phyloP scores from a whole-genome alignment of 2,888 invertebrate genomes.

The Ecliptopera silaceata region DNA sequence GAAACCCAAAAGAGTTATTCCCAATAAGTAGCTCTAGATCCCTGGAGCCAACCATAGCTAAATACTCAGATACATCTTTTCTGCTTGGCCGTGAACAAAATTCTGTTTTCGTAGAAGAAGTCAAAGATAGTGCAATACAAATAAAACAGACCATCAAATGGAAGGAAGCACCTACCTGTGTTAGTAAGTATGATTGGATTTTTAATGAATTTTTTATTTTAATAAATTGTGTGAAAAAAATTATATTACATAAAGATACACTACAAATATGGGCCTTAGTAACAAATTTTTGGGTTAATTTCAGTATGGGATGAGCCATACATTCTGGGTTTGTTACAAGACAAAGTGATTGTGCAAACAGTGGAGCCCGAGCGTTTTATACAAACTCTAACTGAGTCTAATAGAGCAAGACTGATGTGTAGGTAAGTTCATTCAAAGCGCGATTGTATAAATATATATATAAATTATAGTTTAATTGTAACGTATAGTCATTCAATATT shows the following conservation, averaged over 20 bases:
- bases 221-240: no score
- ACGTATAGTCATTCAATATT: no score
- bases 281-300: neutral
- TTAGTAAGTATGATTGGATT: constrained; percentile 74
- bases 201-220: no score
- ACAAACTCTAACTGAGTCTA: constrained; percentile 90
- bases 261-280: no score
- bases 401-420: constrained; percentile 89
- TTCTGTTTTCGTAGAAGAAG: constrained; percentile 92
- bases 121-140: constrained; percentile 76
- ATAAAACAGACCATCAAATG: constrained; percentile 89
- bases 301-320: constrained; percentile 94
- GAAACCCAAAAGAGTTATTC: constrained; percentile 91
- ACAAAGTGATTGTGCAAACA: constrained; percentile 93
- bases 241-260: no score
- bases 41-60: constrained; percentile 92
- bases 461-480: no score
- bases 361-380: constrained; percentile 91
- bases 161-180: constrained; percentile 88
- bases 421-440: constrained; percentile 50
- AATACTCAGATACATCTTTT: constrained; percentile 88
- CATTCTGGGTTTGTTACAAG: constrained; percentile 91
- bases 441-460: neutral
- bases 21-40: constrained; percentile 91
- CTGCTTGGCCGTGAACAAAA: constrained; percentile 94